Percentiles rank a stretch among this genome's conserved stretches.
phyloP scores from a whole-genome alignment of 2,113 vertebrate genomes.

The Anoura caudifer region DNA sequence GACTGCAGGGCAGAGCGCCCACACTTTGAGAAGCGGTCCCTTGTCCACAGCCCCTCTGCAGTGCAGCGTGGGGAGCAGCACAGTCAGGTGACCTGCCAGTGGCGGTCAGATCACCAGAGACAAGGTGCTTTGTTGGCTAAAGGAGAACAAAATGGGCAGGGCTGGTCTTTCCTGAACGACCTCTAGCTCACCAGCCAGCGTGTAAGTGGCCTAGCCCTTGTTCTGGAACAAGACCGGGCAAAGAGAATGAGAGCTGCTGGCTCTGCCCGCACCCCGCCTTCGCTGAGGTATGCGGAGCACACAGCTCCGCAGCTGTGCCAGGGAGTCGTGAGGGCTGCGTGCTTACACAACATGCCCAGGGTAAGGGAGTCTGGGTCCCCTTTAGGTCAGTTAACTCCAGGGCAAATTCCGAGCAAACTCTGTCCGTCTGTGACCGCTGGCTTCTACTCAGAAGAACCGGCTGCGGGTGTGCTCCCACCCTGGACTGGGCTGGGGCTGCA shows the following conservation, averaged over 20 bases:
- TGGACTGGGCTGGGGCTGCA: neutral
- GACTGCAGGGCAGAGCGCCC: neutral
- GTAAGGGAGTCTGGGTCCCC: neutral
- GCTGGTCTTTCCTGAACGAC: neutral
- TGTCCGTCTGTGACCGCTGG: neutral
- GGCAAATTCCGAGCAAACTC: neutral
- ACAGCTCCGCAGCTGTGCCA: neutral
- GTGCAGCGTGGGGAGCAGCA: accelerated
- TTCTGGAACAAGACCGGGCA: neutral
- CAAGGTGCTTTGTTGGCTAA: neutral
- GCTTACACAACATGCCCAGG: accelerated
- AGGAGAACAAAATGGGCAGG: neutral
- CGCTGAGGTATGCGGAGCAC: neutral
- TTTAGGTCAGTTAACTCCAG: neutral
- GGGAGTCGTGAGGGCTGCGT: accelerated
- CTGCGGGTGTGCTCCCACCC: accelerated
- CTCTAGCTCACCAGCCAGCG: neutral
- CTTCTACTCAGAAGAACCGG: neutral
- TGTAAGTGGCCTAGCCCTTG: neutral
- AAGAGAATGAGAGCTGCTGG: neutral
- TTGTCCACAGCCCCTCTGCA: neutral
- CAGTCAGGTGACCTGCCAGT: neutral
- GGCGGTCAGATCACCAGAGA: neutral
- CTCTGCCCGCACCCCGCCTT: neutral
- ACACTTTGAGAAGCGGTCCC: neutral